Evolutionary conservation across 2,797 vertebrate species (phyloP), one percentile per base, ranked within the genome.

Genomic region (Acrocephalus scirpaceus): DNA sequence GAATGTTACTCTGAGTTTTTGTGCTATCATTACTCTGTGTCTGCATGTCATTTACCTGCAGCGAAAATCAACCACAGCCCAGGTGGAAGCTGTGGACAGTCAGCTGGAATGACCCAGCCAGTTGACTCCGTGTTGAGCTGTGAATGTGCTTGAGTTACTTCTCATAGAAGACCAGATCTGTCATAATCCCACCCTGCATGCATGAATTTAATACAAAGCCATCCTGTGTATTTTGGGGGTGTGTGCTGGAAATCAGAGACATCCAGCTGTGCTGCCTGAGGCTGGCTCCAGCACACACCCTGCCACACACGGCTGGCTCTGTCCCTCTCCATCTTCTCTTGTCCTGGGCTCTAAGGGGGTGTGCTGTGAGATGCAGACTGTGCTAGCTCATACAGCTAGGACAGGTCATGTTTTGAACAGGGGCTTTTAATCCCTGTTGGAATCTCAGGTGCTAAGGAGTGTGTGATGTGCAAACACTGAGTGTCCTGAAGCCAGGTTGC

Each of bases 341-440:
- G 9, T 34, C 64, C 48, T 53, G 60, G n/a, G 1, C 48, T 73
- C 30, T 12, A 0, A 13, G 16, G 47, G n/a, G 3, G 3, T 54
- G 23, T 19, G 53, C 48, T 66, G 7, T 0, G 12, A 34, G 48
- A 15, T 80, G 61, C 42, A 61, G 54, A 22, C 50, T 62, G 10
- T 50, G 62, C 54, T 34, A 66, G 66, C 47, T 30, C 45, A 6
- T 11, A 10, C 10, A 73, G 4, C 42, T 21, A 12, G 74, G 40
- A 22, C 75, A 65, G 75, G 18, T 34, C n/a, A 29, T 0, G 0
- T 56, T 88, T 50, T 48, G 15, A 74, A 23, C 38, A 36, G 45
- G 13, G 70, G 21, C 16, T 86, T 88, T 56, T 88, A 62, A 34
- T 84, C 62, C 70, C 58, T 73, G 0, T 32, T 90, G 44, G 65